These are phyloP conservation scores for Amphimedon queenslandica DNA, from an alignment of 37 sponge, comb jelly and placozoan species.

Conservation along the genomic window DNA sequence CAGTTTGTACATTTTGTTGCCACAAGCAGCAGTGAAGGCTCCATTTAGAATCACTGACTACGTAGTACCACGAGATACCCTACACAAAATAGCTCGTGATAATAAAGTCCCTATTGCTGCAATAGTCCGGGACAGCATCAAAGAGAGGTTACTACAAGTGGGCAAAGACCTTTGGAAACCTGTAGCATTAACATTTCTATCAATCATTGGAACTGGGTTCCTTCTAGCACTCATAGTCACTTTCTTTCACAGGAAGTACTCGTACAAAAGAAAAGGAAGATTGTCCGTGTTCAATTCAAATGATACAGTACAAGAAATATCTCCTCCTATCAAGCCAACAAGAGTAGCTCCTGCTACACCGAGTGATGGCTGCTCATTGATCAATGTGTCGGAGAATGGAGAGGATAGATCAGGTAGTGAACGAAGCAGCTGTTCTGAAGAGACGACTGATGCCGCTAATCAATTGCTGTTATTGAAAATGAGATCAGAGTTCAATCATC, in stretches of 20 bases:
- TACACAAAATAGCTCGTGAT: background rate
- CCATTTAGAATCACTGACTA: background rate
- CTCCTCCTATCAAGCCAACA: too few relatives aligned
- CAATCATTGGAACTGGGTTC: background rate
- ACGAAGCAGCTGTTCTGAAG: too few relatives aligned
- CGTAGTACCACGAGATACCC: background rate
- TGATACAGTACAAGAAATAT: too few relatives aligned
- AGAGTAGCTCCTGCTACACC: too few relatives aligned
- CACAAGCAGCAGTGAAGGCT: background rate
- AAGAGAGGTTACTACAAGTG: background rate
- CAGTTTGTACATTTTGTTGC: background rate
- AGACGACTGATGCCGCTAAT: background rate
- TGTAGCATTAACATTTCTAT: background rate
- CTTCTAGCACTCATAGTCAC: background rate
- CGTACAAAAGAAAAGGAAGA: too few relatives aligned
- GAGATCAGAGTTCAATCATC: too few relatives aligned
- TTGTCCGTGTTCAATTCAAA: too few relatives aligned
- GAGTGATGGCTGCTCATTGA: background rate
- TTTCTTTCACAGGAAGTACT: too few relatives aligned
- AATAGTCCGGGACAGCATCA: background rate
- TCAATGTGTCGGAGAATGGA: background rate
- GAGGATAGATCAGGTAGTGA: too few relatives aligned
- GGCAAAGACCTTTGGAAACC: background rate
- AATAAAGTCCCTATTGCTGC: background rate
- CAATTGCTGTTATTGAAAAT: too few relatives aligned